These are phyloP conservation scores for Stomatorhinus ivindoensis DNA, from an alignment of 2,113 vertebrate genomes.

Conservation along the genomic window DNA sequence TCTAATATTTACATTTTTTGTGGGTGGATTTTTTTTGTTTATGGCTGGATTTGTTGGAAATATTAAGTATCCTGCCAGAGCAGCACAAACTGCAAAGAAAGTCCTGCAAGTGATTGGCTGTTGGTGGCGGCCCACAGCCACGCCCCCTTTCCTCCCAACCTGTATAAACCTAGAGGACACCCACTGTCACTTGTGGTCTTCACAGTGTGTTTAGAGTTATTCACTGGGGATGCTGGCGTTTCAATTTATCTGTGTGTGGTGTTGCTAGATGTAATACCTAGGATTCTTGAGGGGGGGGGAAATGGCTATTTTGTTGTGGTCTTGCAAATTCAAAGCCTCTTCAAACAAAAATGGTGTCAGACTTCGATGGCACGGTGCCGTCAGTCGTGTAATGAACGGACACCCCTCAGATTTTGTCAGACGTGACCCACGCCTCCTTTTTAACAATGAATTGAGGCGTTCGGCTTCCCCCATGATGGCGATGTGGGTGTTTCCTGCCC, in stretches of 20 bases:
- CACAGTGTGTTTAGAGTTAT: background rate
- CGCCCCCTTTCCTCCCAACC: background rate
- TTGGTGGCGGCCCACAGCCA: background rate
- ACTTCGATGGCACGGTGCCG: background rate
- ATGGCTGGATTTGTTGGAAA: background rate
- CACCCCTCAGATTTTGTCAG: background rate
- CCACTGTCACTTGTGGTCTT: background rate
- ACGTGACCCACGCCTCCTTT: background rate
- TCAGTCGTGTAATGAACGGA: background rate
- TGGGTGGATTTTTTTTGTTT: background rate
- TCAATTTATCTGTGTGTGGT: background rate
- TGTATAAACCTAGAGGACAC: background rate
- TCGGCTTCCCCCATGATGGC: background rate
- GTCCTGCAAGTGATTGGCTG: background rate
- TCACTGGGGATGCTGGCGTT: background rate
- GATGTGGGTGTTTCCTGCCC: background rate
- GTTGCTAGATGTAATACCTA: background rate
- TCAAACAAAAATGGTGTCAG: background rate
- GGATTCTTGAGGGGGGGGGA: background rate
- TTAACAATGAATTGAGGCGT: background rate
- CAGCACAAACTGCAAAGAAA: background rate
- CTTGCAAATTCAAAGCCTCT: background rate
- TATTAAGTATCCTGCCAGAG: background rate
- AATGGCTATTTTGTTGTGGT: background rate
- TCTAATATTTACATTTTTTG: conserved; percentile 5